phyloP scores from a whole-genome alignment of 2,113 vertebrate species.

The Nesoenas mayeri region DNA sequence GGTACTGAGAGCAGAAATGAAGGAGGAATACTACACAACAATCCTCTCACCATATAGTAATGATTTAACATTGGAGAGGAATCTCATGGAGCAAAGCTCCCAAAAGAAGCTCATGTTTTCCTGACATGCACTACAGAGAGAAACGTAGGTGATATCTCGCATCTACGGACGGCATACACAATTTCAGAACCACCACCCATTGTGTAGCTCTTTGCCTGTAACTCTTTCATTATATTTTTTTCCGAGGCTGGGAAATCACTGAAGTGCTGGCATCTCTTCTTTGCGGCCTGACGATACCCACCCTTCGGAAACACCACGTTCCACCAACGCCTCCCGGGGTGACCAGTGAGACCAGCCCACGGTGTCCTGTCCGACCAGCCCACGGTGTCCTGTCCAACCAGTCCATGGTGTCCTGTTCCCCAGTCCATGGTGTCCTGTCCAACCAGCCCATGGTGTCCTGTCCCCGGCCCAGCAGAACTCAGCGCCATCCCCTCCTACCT shows the following conservation, averaged over 20 bases:
- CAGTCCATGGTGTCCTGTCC: too few species aligned
- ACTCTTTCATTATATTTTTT: not conserved
- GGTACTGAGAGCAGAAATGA: not conserved
- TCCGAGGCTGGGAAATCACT: not conserved
- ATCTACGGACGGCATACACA: fast-evolving
- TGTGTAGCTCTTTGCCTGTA: not conserved
- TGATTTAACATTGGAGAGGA: not conserved
- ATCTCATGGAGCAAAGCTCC: not conserved
- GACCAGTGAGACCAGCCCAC: fast-evolving
- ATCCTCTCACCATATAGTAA: not conserved
- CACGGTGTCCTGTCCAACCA: too few species aligned
- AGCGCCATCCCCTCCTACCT: constrained; percentile 65
- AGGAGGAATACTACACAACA: fast-evolving
- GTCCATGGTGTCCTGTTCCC: fast-evolving
- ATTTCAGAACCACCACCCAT: not conserved
- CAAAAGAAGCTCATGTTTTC: not conserved
- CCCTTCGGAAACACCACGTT: not conserved
- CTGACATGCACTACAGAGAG: not conserved
- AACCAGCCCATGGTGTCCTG: fast-evolving
- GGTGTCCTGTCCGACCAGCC: not conserved
- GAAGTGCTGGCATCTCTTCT: not conserved
- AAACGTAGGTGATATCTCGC: not conserved
- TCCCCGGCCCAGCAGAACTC: not conserved
- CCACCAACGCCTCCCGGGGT: not conserved
- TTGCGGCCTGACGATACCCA: not conserved